Evolutionary conservation across 2,888 invertebrate genomes (phyloP), one percentile per base, ranked within the genome.

Genomic region (Agrochola circellaris): DNA sequence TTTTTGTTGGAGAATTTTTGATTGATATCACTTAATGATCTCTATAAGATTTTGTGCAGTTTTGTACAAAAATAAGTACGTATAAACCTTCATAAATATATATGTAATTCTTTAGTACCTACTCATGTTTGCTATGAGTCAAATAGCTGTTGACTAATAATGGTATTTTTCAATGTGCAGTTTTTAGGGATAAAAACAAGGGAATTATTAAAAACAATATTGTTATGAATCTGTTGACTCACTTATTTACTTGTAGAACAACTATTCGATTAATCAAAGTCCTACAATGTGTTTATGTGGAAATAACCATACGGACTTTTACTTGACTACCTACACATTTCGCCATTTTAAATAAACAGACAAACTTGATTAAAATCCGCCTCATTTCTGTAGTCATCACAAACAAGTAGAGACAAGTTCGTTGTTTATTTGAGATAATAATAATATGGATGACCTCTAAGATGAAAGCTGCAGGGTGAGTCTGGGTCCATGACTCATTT

Each of bases 381-480:
- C 61, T 70, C 65, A 69, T 78, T 78, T 78, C 60, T 69, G 54
- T 60, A 74, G 66, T 38, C 65, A 78, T 74, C 70, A 68, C 70
- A 81, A 82, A 83, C 82, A 81, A 72, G 86, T 81, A 79, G 75
- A 67, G 79, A 87, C 85, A 78, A 73, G 88, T 82, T 68, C 42
- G 71, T 77, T 81, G 71, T 81, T 83, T 75, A 77, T 84, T 80
- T 84, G 64, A 77, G 79, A 20, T 26, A 61, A 82, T 87, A 88
- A 87, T 87, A 89, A 87, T 88, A 87, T 79, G 69, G 73, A 80
- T 81, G 90, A 89, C 90, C 90, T 90, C 88, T 87, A 88, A 73
- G 89, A 87, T 82, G 90, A 91, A 91, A 91, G 91, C 89, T 85
- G 87, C 75, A 64, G 81, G 79, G 77, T 82, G 82, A 86, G 89